These are phyloP conservation scores for Corythaeola cristata DNA, from an alignment of 2,113 vertebrate species.

Conservation along the genomic window DNA sequence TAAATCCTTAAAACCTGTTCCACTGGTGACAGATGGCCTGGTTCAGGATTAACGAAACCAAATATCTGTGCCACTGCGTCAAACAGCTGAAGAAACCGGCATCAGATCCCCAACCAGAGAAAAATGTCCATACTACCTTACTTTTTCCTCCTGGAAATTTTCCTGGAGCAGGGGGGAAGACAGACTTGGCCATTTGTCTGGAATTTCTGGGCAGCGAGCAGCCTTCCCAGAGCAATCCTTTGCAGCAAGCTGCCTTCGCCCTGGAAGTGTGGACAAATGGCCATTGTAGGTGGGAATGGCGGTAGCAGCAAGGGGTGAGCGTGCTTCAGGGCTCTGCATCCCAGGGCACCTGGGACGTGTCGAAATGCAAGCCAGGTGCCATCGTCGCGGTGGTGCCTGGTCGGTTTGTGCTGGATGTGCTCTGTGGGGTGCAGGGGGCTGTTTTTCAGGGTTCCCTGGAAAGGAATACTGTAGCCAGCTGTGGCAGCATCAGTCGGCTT, in stretches of 20 bases:
- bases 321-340: neutral
- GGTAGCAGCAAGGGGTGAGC: neutral
- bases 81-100: conserved; percentile 17
- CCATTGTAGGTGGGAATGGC: neutral
- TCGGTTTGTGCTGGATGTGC: neutral
- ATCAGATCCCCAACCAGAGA: neutral
- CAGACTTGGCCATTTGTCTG: neutral
- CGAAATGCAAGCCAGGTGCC: neutral
- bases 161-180: fast-evolving
- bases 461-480: neutral
- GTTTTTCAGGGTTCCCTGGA: neutral
- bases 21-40: conserved; percentile 24
- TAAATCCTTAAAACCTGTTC: conserved; percentile 39
- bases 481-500: neutral
- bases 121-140: neutral
- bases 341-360: fast-evolving
- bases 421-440: neutral
- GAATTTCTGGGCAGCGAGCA: neutral
- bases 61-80: conserved; percentile 10
- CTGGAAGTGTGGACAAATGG: neutral
- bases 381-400: fast-evolving
- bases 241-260: neutral
- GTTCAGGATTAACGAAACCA: conserved; percentile 27
- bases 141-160: neutral
- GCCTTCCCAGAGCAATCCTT: neutral